These are phyloP conservation scores for Dynastes tityus DNA, from an alignment of 2,888 invertebrate species.

Conservation along the genomic window DNA sequence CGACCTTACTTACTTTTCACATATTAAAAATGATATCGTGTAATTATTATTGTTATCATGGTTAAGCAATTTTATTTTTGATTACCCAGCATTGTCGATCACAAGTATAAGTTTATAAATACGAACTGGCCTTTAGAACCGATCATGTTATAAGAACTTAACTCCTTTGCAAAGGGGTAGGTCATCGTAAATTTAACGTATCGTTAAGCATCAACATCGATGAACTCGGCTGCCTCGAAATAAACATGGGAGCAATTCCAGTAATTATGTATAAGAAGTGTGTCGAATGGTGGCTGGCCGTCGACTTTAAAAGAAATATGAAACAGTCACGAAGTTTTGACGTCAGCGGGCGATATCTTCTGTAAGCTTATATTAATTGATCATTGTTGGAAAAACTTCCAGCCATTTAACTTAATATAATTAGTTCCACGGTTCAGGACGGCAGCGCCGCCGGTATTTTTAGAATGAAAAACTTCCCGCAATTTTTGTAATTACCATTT, in stretches of 20 bases:
- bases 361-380: slow-evolving; percentile 48
- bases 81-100: too few species aligned
- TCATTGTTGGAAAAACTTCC: slow-evolving; percentile 48
- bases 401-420: slow-evolving; percentile 50
- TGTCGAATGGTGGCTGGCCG: slow-evolving; percentile 48
- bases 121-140: too few species aligned
- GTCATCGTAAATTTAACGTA: slow-evolving; percentile 27
- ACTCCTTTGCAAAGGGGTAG: slow-evolving; percentile 5
- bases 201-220: slow-evolving; percentile 32
- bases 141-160: too few species aligned
- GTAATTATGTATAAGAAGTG: slow-evolving; percentile 45
- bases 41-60: too few species aligned
- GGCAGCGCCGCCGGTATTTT: slow-evolving; percentile 10
- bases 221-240: slow-evolving; percentile 26
- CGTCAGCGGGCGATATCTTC: slow-evolving; percentile 53
- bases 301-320: slow-evolving; percentile 54
- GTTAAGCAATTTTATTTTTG: too few species aligned
- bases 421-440: slow-evolving; percentile 37
- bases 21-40: too few species aligned
- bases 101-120: too few species aligned
- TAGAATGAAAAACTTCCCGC: slow-evolving; percentile 34
- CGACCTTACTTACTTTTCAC: too few species aligned
- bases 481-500: slow-evolving; percentile 37
- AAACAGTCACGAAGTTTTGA: slow-evolving; percentile 59
- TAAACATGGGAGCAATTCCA: slow-evolving; percentile 20